These are phyloP conservation scores for Melieria omissa DNA, from an alignment of 2,888 invertebrate species.

Conservation along the genomic window DNA sequence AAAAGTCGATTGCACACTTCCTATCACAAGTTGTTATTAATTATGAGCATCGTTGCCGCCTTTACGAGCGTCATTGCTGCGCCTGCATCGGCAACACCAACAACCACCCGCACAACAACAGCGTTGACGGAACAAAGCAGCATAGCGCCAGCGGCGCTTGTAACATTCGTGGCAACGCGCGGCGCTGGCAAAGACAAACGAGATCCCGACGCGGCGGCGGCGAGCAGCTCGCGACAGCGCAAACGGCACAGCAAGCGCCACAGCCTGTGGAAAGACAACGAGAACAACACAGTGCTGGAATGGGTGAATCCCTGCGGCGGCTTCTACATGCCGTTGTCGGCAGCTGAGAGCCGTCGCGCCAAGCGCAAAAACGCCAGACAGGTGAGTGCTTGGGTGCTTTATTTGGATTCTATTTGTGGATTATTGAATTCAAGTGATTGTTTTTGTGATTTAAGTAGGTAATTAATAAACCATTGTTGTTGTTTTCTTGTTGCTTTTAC, in stretches of 20 bases:
- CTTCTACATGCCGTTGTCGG: conserved; percentile 49
- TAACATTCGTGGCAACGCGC: background rate
- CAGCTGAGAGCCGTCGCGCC: conserved; percentile 37
- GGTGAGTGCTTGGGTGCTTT: conserved; percentile 43
- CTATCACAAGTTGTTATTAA: background rate
- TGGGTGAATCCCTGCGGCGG: conserved; percentile 62
- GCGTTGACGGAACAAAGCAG: background rate
- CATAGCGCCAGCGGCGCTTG: background rate
- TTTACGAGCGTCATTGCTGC: conserved; percentile 14
- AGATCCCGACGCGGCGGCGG: conserved; percentile 12
- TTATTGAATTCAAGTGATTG: conserved; percentile 5
- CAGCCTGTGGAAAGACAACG: conserved; percentile 59
- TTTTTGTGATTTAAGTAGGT: too few species aligned
- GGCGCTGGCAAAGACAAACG: background rate
- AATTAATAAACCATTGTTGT: background rate
- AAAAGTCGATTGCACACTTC: too few species aligned
- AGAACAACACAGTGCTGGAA: conserved; percentile 56
- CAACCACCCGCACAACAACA: conserved; percentile 6
- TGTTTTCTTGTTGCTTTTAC: conserved; percentile 19
- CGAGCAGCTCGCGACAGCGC: conserved; percentile 43
- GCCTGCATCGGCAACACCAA: conserved; percentile 21
- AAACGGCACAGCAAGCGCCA: conserved; percentile 61
- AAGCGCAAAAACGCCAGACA: conserved; percentile 51
- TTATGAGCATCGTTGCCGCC: conserved; percentile 20
- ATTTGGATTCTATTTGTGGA: background rate